phyloP scores from a whole-genome alignment of 2,113 vertebrate species.

The Python bivittatus region DNA sequence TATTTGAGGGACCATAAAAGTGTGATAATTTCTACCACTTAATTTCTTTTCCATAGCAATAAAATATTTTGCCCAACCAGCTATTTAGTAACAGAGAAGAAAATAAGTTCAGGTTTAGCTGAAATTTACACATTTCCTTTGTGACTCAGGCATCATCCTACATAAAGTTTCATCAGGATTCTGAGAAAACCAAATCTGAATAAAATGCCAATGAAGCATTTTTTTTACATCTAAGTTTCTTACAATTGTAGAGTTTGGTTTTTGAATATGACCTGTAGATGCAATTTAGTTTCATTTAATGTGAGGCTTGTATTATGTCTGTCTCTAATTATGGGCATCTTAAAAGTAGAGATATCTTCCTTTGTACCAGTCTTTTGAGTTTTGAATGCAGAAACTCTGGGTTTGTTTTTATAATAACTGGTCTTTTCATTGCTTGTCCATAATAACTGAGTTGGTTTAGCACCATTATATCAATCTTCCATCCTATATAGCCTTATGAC shows the following conservation, averaged over 20 bases:
- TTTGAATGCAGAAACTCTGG: neutral
- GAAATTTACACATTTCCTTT: neutral
- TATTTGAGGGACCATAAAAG: neutral
- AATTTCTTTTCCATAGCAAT: neutral
- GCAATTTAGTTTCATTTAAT: neutral
- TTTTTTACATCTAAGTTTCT: neutral
- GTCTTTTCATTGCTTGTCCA: neutral
- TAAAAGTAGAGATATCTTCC: neutral
- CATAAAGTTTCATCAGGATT: neutral
- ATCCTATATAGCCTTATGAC: neutral
- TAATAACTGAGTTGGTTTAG: neutral
- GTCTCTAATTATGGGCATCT: neutral
- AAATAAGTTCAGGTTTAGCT: neutral
- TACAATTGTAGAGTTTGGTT: neutral
- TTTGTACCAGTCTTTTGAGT: neutral
- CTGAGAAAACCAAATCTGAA: slow-evolving; percentile 6
- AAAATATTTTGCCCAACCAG: neutral
- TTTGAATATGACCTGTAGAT: neutral
- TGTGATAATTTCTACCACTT: neutral
- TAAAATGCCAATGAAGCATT: neutral
- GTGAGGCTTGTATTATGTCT: neutral
- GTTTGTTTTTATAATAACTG: neutral
- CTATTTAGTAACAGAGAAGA: neutral
- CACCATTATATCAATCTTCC: neutral
- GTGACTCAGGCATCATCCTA: neutral